Evolutionary conservation across 1,140 invertebrate species (phyloP), one percentile per base, ranked within the genome.

Genomic region (Portunus trituberculatus): DNA sequence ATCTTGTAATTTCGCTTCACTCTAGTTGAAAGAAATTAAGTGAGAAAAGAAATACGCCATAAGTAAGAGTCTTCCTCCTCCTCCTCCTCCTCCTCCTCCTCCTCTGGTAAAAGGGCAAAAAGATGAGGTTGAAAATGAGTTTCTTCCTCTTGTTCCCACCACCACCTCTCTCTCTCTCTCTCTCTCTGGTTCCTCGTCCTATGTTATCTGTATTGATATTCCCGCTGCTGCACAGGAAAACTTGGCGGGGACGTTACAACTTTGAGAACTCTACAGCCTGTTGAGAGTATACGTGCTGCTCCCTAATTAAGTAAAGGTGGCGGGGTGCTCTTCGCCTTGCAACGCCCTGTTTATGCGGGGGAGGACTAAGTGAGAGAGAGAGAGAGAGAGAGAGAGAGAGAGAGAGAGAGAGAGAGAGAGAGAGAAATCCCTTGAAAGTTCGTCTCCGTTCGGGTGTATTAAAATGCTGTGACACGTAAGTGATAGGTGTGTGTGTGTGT

Each of bases 21-120:
- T 76, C 67, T 25, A n/a, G 67, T 76, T 76, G 67, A 76, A n/a
- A n/a, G 67, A 76, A 76, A 76, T 76, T n/a, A 76, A 76, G 67
- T n/a, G 25, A 76, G 67, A 76, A 7, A 76, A 76, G 67, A 76
- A 25, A 76, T 25, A 76, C n/a, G 67, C n/a, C 25, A 2, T 39
- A 59, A 59, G 25, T 76, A 76, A 76, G 67, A 76, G 67, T 76
- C 67, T 8, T n/a, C 67, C 39, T 39, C 39, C 39, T 39, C 39
- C 39, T 39, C 39, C 39, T 39, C 39, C 39, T 39, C 39, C 39
- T 39, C 39, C 39, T 39, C 39, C 39, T 39, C 39, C 39, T 39
- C 39, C 39, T 39, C 39, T n/a, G 6, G 67, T n/a, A n/a, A 76
- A 76, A 76, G 20, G 67, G 67, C 67, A n/a, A 76, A 76, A 76